Conservation (phyloP, 2,888 invertebrate species). For the Cheilosia soror region DNA sequence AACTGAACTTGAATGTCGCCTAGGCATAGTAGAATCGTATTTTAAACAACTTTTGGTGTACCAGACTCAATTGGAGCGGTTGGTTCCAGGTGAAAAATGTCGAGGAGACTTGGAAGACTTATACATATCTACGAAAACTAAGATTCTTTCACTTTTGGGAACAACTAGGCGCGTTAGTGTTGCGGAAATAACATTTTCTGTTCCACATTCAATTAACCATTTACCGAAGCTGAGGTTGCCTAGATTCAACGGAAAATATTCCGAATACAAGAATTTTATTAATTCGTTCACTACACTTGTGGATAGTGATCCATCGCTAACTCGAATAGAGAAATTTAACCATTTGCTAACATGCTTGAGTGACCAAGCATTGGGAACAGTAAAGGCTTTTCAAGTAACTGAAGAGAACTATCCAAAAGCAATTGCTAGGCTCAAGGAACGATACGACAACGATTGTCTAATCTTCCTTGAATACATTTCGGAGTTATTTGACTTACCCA, state of each 20-base stretch:
- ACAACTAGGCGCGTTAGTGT: not conserved
- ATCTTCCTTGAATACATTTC: slow-evolving; percentile 30
- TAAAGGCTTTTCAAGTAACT: not conserved
- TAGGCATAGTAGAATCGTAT: not conserved
- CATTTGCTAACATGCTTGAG: slow-evolving; percentile 25
- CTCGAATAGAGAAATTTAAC: slow-evolving; percentile 17
- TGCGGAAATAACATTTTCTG: not conserved
- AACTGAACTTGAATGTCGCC: not conserved
- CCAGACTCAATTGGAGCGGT: slow-evolving; percentile 8
- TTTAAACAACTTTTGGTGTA: not conserved
- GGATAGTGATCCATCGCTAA: slow-evolving; percentile 10
- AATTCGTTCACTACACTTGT: slow-evolving; percentile 3
- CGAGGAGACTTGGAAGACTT: slow-evolving; percentile 35
- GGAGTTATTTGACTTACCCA: not conserved
- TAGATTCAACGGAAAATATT: slow-evolving; percentile 38
- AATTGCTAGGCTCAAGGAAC: slow-evolving; percentile 24
- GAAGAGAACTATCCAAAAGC: slow-evolving; percentile 42
- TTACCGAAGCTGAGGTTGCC: slow-evolving; percentile 20
- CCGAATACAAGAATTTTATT: slow-evolving; percentile 34
- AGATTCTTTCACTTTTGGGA: slow-evolving; percentile 6
- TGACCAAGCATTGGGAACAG: slow-evolving; percentile 23
- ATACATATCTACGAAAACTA: slow-evolving; percentile 9
- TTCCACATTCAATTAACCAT: not conserved
- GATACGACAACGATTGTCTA: slow-evolving; percentile 41
- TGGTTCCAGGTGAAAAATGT: not conserved